Conservation (phyloP, 2,113 vertebrate genomes). For the Varanus komodoensis region DNA sequence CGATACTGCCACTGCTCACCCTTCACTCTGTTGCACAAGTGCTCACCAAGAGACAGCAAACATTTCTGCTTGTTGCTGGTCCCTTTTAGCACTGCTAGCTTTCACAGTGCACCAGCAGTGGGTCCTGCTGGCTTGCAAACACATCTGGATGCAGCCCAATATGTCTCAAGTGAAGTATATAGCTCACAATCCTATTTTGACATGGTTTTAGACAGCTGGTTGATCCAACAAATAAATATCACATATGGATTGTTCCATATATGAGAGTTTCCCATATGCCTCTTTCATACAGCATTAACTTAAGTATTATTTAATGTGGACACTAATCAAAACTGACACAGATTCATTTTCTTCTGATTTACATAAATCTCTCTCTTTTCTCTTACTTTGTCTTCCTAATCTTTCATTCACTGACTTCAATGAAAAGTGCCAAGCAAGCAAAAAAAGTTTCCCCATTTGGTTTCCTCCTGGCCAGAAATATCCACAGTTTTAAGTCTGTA, state of each 20-base stretch:
- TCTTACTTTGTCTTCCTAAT: not conserved
- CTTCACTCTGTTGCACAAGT: no score
- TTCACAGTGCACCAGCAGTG: no score
- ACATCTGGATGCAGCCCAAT: no score
- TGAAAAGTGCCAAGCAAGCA: not conserved
- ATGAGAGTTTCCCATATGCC: not conserved
- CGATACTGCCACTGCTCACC: no score
- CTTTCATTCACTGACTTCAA: not conserved
- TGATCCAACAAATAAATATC: not conserved
- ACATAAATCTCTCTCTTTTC: not conserved
- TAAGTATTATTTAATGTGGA: not conserved
- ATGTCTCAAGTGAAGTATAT: not conserved
- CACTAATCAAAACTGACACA: conserved; percentile 21
- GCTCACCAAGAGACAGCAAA: no score
- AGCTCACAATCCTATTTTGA: not conserved
- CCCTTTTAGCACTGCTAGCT: no score
- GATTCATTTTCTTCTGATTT: not conserved
- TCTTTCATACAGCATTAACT: not conserved
- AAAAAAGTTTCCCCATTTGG: not conserved
- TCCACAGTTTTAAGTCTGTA: conserved; percentile 12
- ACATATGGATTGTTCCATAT: not conserved
- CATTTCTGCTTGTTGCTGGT: no score
- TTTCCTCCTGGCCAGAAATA: not conserved
- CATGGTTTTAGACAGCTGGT: not conserved
- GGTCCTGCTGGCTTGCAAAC: no score